phyloP scores from a whole-genome alignment of 2,888 invertebrate genomes.

The Onthophagus sagittarius region DNA sequence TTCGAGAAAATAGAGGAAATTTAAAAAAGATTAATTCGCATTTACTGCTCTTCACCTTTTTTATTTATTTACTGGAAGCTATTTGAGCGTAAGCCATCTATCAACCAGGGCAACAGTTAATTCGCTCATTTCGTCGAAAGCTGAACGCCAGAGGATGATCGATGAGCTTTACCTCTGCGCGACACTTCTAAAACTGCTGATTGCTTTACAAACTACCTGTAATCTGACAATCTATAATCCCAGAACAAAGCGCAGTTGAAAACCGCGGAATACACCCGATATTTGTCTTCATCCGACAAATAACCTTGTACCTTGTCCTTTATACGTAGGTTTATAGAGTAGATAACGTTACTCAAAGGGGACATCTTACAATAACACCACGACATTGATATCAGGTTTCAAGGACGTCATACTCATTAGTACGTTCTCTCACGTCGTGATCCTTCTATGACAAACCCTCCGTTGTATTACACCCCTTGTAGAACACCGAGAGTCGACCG shows the following conservation, averaged over 20 bases:
- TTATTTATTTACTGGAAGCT: neutral
- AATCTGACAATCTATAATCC: neutral
- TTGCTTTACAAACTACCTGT: neutral
- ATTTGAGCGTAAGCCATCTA: neutral
- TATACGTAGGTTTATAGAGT: neutral
- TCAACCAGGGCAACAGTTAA: neutral
- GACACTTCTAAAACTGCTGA: neutral
- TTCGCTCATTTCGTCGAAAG: neutral
- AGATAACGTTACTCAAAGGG: neutral
- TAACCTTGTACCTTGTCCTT: neutral
- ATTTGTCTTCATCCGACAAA: neutral
- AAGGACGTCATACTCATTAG: neutral
- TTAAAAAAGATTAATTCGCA: neutral
- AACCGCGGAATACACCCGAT: neutral
- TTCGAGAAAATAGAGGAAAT: neutral
- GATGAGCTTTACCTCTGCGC: neutral
- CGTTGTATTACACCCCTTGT: neutral
- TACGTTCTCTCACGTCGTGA: neutral
- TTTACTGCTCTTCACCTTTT: neutral
- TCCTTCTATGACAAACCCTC: neutral
- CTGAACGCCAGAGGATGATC: neutral
- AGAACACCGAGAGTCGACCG: neutral
- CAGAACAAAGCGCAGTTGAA: neutral
- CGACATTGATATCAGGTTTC: neutral
- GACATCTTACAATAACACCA: neutral